Evolutionary conservation across 1,140 invertebrate species (phyloP), one percentile per base, ranked within the genome.

Genomic region (Ceratoteleas bidentatus): DNA sequence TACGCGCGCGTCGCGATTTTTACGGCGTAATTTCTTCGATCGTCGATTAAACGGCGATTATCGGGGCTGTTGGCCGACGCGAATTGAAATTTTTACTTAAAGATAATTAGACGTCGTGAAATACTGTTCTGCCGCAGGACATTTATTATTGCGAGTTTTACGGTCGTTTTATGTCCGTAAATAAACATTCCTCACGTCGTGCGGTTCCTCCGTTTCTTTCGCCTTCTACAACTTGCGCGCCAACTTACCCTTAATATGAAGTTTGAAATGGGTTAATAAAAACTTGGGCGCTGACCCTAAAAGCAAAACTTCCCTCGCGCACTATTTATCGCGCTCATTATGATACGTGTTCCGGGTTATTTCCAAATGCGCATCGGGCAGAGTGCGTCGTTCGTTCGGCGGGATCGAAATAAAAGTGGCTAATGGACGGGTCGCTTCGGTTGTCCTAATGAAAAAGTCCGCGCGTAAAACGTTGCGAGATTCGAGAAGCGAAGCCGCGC

Each of bases 401-500:
- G 24, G 52, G 6, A 32, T 34, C 16, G 49, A 14, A 47, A 13
- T 47, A n/a, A 14, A n/a, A n/a, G 45, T 13, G 36, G 45, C 45
- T 47, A 45, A 45, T 34, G 47, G 45, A 36, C 15, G 15, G 14
- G 13, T 2, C 33, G 8, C 45, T 24, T 14, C 60, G 45, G 32
- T 16, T 34, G 11, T 61, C 16, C 16, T 61, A 40, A 50, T 50
- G 32, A 45, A 49, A 58, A 45, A 54, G 24, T 33, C 11, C 13
- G 16, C 6, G 52, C 62, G 32, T 68, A 69, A 69, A 69, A 58
- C 15, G 58, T 57, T 49, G 24, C 50, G 49, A 69, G 53, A 60
- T 60, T 69, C 38, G 33, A 70, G 60, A 70, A 70, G 60, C 60
- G 24, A 53, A 53, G 43, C 32, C 38, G 66, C 47, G 15, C 52